These are phyloP conservation scores for Lagocephalus sceleratus DNA, from an alignment of 2,797 vertebrate genomes.

Conservation along the genomic window DNA sequence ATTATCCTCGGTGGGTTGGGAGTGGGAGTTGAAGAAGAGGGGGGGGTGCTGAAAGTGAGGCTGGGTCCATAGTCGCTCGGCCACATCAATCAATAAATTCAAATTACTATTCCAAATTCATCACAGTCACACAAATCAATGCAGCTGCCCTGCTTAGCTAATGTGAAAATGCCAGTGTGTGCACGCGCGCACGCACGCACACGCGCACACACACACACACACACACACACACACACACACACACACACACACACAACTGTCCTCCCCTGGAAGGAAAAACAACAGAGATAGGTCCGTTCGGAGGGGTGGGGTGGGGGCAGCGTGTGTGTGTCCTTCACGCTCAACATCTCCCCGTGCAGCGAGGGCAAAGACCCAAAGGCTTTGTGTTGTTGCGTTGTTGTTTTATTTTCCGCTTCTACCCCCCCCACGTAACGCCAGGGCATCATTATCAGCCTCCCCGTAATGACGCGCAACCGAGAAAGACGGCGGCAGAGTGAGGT, in stretches of 20 bases:
- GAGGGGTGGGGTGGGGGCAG: conserved; percentile 22
- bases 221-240: conserved; percentile 40
- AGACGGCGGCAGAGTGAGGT: conserved; percentile 29
- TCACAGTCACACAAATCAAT: conserved; percentile 87
- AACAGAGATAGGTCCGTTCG: conserved; percentile 45
- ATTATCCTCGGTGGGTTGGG: conserved; percentile 70
- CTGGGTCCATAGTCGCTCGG: conserved; percentile 75
- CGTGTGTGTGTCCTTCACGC: conserved; percentile 64
- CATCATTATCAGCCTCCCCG: conserved; percentile 21
- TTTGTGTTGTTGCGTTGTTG: conserved; percentile 15
- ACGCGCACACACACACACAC: conserved; percentile 31
- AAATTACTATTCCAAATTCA: conserved; percentile 93
- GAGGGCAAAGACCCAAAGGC: conserved; percentile 44
- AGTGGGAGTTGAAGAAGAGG: conserved; percentile 32
- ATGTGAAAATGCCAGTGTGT: conserved; percentile 81
- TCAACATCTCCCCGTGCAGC: conserved; percentile 48
- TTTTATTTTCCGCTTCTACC: neutral
- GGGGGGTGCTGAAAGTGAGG: conserved; percentile 66
- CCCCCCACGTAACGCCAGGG: neutral
- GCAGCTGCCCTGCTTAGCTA: conserved; percentile 81
- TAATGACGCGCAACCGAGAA: conserved; percentile 25
- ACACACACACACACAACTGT: conserved; percentile 23
- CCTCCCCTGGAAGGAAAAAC: conserved; percentile 51
- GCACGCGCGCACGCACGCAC: conserved; percentile 37
- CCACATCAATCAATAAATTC: conserved; percentile 87